Percentiles rank a stretch among this genome's conserved stretches.
These are phyloP conservation scores for Phaedon cochleariae DNA, from an alignment of 2,888 invertebrate species.

Conservation along the genomic window DNA sequence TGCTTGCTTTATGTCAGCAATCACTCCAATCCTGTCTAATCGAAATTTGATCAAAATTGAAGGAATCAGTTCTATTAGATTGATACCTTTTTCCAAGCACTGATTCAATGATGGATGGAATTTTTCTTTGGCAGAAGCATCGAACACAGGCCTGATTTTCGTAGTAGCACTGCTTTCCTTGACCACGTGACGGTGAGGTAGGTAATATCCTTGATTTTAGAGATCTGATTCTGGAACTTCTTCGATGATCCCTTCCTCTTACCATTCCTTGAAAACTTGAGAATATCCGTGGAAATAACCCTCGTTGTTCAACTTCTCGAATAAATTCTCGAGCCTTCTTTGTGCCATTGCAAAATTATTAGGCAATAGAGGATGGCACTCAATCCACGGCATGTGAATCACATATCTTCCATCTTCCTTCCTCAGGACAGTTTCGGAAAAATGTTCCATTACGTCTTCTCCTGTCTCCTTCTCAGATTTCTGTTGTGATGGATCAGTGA, in stretches of 20 bases:
- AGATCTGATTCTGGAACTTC: conserved; percentile 10
- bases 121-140: conserved; percentile 33
- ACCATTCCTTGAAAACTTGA: conserved; percentile 10
- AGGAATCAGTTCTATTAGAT: too few relatives aligned
- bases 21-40: conserved; percentile 34
- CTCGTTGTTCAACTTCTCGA: neutral
- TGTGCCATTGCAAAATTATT: conserved; percentile 9
- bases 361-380: conserved; percentile 37
- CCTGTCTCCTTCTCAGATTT: conserved; percentile 1
- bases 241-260: conserved; percentile 9
- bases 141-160: conserved; percentile 21
- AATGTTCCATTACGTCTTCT: conserved; percentile 26
- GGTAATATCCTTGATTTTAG: conserved; percentile 20
- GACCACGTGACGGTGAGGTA: conserved; percentile 12
- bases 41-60: conserved; percentile 35
- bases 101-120: conserved; percentile 14
- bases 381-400: conserved; percentile 44
- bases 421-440: conserved; percentile 34
- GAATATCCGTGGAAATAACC: neutral
- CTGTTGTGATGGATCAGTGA: conserved; percentile 41
- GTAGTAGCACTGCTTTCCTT: conserved; percentile 22
- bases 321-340: neutral
- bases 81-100: too few relatives aligned
- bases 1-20: conserved; percentile 49
- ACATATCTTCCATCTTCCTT: conserved; percentile 43